Base-by-base conservation (phyloP, 1,140 invertebrate species). In the Lysiphlebus fabarum region DNA sequence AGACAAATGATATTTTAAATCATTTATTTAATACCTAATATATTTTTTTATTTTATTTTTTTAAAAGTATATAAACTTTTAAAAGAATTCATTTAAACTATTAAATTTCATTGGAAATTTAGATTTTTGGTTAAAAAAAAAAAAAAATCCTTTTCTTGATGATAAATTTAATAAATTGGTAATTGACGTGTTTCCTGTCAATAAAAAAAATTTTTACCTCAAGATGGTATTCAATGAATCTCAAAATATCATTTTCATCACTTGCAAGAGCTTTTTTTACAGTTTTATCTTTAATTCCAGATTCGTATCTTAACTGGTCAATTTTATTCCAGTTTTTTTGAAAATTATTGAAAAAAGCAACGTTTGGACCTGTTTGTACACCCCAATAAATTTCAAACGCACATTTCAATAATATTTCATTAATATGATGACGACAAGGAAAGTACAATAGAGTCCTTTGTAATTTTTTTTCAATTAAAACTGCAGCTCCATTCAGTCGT, bases 231-330 rank as follows among this genome's bases (percentile, higher is more conserved):
- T 9, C 10, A 50, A 54, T 61, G 26, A 60, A 56, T 8, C 40
- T 7, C 50, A 45, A 7, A 5, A 64, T 53, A 34, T 64, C 55
- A 36, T 50, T 26, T 64, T 51, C 44, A 43, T 58, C 56, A n/a
- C 40, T 38, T 14, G 14, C 9, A 11, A 58, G 17, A 14, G 50
- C 14, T 45, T 43, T 37, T 11, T 49, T 49, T 7, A 61, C 50
- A 17, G 49, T 10, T 12, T 55, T 34, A 64, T 64, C 51, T 47
- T 61, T 50, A 34, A 55, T 42, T 17, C 56, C 59, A 38, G 48
- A 56, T 7, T 50, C 17, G 42, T 56, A 51, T 36, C 11, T 37
- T 6, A 7, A 33, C 45, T 53, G 26, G 38, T 59, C 51, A 2
- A 59, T 59, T 36, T 45, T 45, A 7, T 38, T 7, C 58, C 58